Conservation (phyloP, 2,797 vertebrate species). For the Tapera naevia region DNA sequence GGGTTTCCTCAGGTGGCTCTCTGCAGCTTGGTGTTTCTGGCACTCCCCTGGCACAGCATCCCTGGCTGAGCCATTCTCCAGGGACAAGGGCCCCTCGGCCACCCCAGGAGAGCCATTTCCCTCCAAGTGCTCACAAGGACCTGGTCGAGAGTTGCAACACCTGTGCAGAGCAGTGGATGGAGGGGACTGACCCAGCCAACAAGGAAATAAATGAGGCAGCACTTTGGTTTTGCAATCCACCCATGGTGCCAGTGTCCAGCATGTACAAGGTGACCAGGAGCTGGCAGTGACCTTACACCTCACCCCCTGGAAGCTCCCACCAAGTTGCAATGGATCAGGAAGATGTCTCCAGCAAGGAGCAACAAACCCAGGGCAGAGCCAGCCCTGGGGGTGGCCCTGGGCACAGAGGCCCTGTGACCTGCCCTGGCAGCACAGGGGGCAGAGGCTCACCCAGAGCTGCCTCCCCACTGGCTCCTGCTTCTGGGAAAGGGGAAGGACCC, state of each 20-base stretch:
- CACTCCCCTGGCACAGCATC: not conserved
- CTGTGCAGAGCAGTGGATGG: fast-evolving
- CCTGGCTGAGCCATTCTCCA: fast-evolving
- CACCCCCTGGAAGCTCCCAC: not conserved
- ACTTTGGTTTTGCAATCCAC: not conserved
- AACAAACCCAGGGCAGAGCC: not conserved
- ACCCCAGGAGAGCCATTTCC: fast-evolving
- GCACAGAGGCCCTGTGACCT: fast-evolving
- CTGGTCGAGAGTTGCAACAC: fast-evolving
- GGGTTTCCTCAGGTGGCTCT: too few relatives aligned
- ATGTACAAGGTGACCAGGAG: not conserved
- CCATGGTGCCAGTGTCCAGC: fast-evolving
- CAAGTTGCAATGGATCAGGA: not conserved
- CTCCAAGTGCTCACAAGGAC: not conserved
- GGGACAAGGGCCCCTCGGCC: fast-evolving
- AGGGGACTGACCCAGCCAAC: not conserved
- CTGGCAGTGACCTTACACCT: not conserved
- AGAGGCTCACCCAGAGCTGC: not conserved
- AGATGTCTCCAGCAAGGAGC: too few relatives aligned
- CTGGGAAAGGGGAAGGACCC: not conserved
- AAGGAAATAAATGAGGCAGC: not conserved
- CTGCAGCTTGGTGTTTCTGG: not conserved
- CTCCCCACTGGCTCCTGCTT: not conserved
- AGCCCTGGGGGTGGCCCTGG: fast-evolving
- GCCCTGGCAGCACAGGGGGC: not conserved